Base-by-base conservation (phyloP, 2,113 vertebrate species). In the Laticauda colubrina region DNA sequence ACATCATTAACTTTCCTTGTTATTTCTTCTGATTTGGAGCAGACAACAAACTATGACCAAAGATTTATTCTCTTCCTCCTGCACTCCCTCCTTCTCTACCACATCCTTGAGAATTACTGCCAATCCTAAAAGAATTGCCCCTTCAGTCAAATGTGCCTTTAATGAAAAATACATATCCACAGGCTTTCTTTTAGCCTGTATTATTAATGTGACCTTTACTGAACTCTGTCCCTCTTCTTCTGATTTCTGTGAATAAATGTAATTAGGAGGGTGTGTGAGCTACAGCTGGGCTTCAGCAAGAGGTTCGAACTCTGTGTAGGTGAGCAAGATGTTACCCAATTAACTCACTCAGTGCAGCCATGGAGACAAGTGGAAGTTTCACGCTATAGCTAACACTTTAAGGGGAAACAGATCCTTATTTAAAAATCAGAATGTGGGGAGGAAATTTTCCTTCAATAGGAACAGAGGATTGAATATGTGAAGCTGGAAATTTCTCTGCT, bases 321-420 rank as follows among this genome's bases (percentile, higher is more conserved):
- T 4, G 3, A 43, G 87, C 85, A 91, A 93, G 93, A 88, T 4
- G 89, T 93, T 94, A 97, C 97, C 97, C 96, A 98, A 97, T 98
- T 98, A 98, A 97, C 97, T 98, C 97, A 97, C 96, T 96, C 97
- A 94, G 95, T 57, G 87, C 94, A 94, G 92, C 91, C 51, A 53
- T 87, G 48, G 75, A 10, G 93, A 55, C 86, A 89, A 95, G 94
- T 0, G 3, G n/a, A 92, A 75, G n/a, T 85, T 93, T 90, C 53
- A 12, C 90, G 88, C 59, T 0, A 85, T 61, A 89, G 88, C 91
- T 90, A 91, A 94, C 88, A 90, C 88, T 90, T 54, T 56, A 43
- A 54, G 81, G 93, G 88, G 48, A 51, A 90, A 94, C 51, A 90
- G 91, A 57, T 34, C 64, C 91, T 24, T 89, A 34, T 95, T 95